A percentile compares a stretch with the other conserved stretches of the same genome.
Evolutionary conservation across 2,888 invertebrate genomes (phyloP).

Genomic region (Macropis europaea): DNA sequence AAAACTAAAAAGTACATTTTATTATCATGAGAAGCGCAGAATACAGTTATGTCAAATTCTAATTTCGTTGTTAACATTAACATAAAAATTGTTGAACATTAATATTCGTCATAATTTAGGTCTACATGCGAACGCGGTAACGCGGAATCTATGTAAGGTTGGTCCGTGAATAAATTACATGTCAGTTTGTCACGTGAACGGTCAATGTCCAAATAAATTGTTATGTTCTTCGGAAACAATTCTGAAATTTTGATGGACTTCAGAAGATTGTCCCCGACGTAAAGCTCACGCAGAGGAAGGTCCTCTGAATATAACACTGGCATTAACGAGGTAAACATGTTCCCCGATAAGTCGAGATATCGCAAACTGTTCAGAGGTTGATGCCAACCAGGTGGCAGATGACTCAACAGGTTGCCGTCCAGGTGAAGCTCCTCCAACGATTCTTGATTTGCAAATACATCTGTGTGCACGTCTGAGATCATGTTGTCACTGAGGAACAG

Average conservation of each 20-base stretch:
- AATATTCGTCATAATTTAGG: too few species aligned
- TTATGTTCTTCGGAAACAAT: conserved; percentile 1
- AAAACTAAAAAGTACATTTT: too few species aligned
- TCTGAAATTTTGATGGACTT: background rate
- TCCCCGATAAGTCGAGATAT: conserved; percentile 61
- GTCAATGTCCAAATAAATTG: background rate
- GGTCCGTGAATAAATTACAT: too few species aligned
- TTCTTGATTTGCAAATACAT: conserved; percentile 49
- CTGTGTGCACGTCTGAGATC: conserved; percentile 55
- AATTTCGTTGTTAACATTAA: too few species aligned
- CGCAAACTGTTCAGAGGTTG: conserved; percentile 37
- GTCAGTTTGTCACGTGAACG: too few species aligned
- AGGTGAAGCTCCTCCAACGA: conserved; percentile 53
- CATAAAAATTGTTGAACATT: too few species aligned
- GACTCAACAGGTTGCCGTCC: conserved; percentile 56
- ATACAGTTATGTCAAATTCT: too few species aligned
- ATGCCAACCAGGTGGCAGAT: conserved; percentile 60
- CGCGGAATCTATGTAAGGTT: too few species aligned
- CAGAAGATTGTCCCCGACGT: conserved; percentile 16
- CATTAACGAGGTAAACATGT: conserved; percentile 24
- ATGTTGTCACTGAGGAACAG: conserved; percentile 63
- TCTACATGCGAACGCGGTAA: too few species aligned
- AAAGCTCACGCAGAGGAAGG: background rate
- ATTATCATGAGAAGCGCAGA: too few species aligned
- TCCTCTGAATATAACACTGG: background rate